phyloP scores from a whole-genome alignment of 2,113 vertebrate genomes.

The Eidolon helvum region DNA sequence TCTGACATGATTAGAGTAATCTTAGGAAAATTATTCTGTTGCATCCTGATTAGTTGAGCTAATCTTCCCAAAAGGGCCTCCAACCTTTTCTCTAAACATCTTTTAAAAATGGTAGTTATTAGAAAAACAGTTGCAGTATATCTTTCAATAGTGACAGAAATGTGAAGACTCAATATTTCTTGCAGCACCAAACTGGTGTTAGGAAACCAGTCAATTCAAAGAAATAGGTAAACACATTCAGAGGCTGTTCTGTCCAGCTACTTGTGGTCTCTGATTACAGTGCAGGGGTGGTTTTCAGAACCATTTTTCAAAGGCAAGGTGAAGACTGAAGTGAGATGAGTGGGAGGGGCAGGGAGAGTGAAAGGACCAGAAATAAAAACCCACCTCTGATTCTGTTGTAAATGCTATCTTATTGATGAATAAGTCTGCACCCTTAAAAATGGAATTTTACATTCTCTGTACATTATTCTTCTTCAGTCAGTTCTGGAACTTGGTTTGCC shows the following conservation, averaged over 20 bases:
- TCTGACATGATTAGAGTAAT: conserved; percentile 29
- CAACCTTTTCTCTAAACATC: conserved; percentile 2
- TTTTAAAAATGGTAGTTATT: background rate
- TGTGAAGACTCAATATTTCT: background rate
- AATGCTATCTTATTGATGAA: background rate
- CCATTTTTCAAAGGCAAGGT: background rate
- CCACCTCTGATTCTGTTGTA: background rate
- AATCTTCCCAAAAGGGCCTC: conserved; percentile 32
- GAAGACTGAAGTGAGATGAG: background rate
- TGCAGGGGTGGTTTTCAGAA: background rate
- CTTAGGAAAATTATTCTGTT: background rate
- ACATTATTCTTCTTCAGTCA: background rate
- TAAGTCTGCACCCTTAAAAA: background rate
- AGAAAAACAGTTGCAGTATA: background rate
- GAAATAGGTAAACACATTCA: background rate
- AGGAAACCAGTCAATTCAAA: background rate
- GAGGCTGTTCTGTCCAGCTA: background rate
- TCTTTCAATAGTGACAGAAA: conserved; percentile 3
- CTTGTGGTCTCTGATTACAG: background rate
- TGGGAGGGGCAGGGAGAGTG: background rate
- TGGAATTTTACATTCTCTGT: background rate
- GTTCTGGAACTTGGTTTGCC: background rate
- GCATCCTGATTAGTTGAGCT: conserved; percentile 29
- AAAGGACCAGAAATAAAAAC: background rate
- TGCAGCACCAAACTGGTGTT: background rate